These are phyloP conservation scores for Hirundichthys speculiger DNA, from an alignment of 2,113 vertebrate species.

Conservation along the genomic window DNA sequence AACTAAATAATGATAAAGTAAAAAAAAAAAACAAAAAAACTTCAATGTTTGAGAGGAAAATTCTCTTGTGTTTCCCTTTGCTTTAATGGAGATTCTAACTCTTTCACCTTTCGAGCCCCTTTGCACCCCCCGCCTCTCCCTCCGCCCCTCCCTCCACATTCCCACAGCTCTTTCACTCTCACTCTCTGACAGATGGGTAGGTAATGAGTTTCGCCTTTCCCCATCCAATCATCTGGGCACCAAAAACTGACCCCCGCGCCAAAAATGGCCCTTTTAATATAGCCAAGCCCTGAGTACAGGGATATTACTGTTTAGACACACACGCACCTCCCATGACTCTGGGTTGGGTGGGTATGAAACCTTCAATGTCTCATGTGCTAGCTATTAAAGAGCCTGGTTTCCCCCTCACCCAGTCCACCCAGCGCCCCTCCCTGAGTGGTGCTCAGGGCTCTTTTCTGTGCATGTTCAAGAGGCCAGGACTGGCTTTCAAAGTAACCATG, in stretches of 20 bases:
- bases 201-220: conserved; percentile 81
- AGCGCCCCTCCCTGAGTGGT: conserved; percentile 62
- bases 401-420: conserved; percentile 61
- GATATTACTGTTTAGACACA: conserved; percentile 75
- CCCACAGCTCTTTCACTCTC: conserved; percentile 74
- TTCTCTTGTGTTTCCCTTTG: conserved; percentile 44
- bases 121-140: conserved; percentile 46
- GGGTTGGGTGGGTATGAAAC: conserved; percentile 72
- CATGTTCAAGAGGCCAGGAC: conserved; percentile 75
- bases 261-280: conserved; percentile 83
- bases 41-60: conserved; percentile 31
- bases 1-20: conserved; percentile 40
- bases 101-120: conserved; percentile 56
- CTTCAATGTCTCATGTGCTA: conserved; percentile 78
- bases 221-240: conserved; percentile 78
- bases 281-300: conserved; percentile 79
- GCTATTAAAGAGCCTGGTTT: conserved; percentile 74
- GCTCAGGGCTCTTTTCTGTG: conserved; percentile 71
- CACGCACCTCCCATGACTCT: conserved; percentile 69
- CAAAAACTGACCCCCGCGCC: conserved; percentile 74
- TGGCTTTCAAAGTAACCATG: conserved; percentile 80
- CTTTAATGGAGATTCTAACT: conserved; percentile 55
- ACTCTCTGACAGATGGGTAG: conserved; percentile 80
- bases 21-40: conserved; percentile 36
- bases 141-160: conserved; percentile 58